Base-by-base conservation (phyloP, 37 sponge, comb jelly and placozoan species). In the Axinella damicornis region DNA sequence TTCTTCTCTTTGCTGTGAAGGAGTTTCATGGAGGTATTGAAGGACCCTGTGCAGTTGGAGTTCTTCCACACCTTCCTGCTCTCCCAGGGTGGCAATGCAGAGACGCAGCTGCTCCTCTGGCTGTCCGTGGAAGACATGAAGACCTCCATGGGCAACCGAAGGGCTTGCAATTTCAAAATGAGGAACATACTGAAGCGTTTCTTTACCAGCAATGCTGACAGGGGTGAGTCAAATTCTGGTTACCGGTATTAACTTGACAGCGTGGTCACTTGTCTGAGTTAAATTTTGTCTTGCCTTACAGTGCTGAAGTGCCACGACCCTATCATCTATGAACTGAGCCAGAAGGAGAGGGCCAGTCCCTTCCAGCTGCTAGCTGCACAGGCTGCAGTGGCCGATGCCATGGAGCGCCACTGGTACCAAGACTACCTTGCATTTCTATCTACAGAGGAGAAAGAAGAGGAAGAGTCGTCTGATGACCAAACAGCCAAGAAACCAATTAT, bases 81-180 rank as follows among this genome's bases (percentile, higher is more conserved):
- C 1, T 60, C 72, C 15, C 69, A 88, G 30, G 93, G 85, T 6
- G 72, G 57, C 39, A 65, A 78, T 16, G 59, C 58, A 36, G 65
- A 74, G 39, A 58, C 54, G 15, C 85, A 71, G 1, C 78, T 94
- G 57, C 77, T 80, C 24, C 91, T 94, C 55, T 94, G 95, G 95
- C 17, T 81, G 58, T 77, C 92, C 1, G 89, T 91, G 30, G 87
- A 91, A 34, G 83, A 88, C 30, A 38, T 94, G 53, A 94, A 91
- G 74, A 21, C 31, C 39, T 28, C 66, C 13, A 37, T 84, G 33
- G 46, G 32, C 34, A 82, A 81, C 31, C 53, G 0, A 5, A 53
- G 37, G 20, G 24, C 1, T 27, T 46, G 35, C 41, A 40, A 5
- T 1, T 0, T 5, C n/a, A 82, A 88, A 17, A 46, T 79, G 53